Conservation (phyloP, 2,113 vertebrate genomes). For the Camelus bactrianus region DNA sequence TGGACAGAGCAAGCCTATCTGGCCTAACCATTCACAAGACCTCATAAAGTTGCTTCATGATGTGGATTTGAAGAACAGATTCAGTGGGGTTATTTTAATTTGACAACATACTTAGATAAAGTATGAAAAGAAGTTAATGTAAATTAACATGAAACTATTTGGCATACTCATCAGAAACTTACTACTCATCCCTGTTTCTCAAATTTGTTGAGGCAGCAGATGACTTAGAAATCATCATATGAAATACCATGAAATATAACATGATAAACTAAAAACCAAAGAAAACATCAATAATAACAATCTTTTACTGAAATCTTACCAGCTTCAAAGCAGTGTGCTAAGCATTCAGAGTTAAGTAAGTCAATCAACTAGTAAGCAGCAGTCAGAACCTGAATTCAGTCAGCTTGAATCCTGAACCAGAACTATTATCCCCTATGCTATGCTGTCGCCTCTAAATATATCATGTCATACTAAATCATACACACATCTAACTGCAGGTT, state of each 20-base stretch:
- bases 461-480: neutral
- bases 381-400: slow-evolving; percentile 2
- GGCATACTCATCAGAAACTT: neutral
- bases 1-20: neutral
- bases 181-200: slow-evolving; percentile 37
- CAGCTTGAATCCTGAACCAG: slow-evolving; percentile 2
- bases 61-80: neutral
- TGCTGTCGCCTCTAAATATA: neutral
- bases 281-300: neutral
- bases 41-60: neutral
- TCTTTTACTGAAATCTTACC: neutral
- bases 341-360: neutral
- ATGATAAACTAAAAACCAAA: neutral
- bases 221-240: slow-evolving; percentile 9
- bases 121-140: neutral
- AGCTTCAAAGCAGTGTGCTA: slow-evolving; percentile 1
- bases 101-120: slow-evolving; percentile 15
- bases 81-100: neutral
- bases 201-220: neutral
- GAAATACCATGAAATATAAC: slow-evolving; percentile 11
- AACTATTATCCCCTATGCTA: neutral
- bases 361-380: neutral
- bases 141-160: slow-evolving; percentile 31
- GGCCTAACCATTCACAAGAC: neutral
- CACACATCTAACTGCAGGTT: neutral